Evolutionary conservation across 1,140 invertebrate species (phyloP).

Genomic region (Hylyphantes graminicola): DNA sequence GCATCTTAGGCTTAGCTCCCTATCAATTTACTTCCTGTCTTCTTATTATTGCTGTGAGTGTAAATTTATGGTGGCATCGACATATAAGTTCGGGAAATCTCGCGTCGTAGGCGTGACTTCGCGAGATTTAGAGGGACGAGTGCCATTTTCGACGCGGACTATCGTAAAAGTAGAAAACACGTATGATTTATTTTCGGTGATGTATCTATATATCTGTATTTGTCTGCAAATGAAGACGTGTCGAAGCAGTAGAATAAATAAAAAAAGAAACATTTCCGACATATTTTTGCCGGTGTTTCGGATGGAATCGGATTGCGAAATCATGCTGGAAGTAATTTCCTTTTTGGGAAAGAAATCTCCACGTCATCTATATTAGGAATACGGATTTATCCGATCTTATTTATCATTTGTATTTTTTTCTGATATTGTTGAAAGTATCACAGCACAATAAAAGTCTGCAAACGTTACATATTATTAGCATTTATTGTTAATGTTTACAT

Average conservation of each 20-base stretch:
- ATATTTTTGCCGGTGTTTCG: slow-evolving; percentile 11
- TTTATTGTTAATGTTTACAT: no score
- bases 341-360: no score
- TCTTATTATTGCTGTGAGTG: slow-evolving; percentile 32
- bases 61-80: slow-evolving; percentile 44
- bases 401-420: no score
- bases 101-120: slow-evolving; percentile 42
- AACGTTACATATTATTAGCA: no score
- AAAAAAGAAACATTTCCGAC: slow-evolving; percentile 12
- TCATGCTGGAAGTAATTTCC: not conserved
- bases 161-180: slow-evolving; percentile 21
- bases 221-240: slow-evolving; percentile 29
- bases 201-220: slow-evolving; percentile 40
- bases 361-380: no score
- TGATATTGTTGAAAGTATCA: no score
- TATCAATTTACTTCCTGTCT: slow-evolving; percentile 40
- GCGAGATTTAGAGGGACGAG: slow-evolving; percentile 27
- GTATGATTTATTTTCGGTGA: slow-evolving; percentile 26
- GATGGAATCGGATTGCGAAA: slow-evolving; percentile 31
- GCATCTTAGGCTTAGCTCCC: slow-evolving; percentile 21
- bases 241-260: slow-evolving; percentile 7
- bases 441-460: no score
- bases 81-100: slow-evolving; percentile 42
- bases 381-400: no score
- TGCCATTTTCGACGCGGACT: not conserved